phyloP scores from a whole-genome alignment of 1,140 invertebrate species.

The Archegozetes longisetosus region DNA sequence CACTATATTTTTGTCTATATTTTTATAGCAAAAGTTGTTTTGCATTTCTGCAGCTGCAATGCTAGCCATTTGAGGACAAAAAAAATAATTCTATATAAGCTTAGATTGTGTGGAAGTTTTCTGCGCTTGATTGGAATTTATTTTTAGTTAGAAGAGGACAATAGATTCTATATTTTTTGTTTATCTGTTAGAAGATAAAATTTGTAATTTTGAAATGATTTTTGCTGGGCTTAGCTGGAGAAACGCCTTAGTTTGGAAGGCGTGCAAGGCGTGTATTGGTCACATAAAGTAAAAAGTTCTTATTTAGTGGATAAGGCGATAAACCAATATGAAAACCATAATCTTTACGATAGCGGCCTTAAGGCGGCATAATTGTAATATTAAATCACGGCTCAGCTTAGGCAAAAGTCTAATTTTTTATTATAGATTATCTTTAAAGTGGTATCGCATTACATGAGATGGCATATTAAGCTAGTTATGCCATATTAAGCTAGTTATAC shows the following conservation, averaged over 20 bases:
- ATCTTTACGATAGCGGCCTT: not conserved
- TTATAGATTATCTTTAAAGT: not conserved
- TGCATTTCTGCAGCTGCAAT: not conserved
- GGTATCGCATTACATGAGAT: too few relatives aligned
- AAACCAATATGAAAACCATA: not conserved
- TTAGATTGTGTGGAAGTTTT: too few relatives aligned
- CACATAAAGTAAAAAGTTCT: not conserved
- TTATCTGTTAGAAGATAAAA: too few relatives aligned
- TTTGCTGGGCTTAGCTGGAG: too few relatives aligned
- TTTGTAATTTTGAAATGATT: too few relatives aligned
- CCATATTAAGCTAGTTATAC: too few relatives aligned
- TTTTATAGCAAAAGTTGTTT: not conserved
- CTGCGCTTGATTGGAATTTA: too few relatives aligned
- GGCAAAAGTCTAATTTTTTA: not conserved
- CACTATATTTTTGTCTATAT: not conserved
- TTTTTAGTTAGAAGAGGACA: too few relatives aligned
- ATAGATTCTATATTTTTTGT: too few relatives aligned
- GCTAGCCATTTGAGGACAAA: not conserved
- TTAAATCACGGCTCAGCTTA: not conserved
- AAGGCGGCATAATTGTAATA: not conserved
- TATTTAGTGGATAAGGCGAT: not conserved
- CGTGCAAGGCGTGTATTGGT: not conserved
- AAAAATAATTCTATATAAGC: not conserved
- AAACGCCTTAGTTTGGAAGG: not conserved
- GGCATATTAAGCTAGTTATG: too few relatives aligned